phyloP scores from a whole-genome alignment of 1,140 invertebrate genomes.

The Drosophila murphyi region DNA sequence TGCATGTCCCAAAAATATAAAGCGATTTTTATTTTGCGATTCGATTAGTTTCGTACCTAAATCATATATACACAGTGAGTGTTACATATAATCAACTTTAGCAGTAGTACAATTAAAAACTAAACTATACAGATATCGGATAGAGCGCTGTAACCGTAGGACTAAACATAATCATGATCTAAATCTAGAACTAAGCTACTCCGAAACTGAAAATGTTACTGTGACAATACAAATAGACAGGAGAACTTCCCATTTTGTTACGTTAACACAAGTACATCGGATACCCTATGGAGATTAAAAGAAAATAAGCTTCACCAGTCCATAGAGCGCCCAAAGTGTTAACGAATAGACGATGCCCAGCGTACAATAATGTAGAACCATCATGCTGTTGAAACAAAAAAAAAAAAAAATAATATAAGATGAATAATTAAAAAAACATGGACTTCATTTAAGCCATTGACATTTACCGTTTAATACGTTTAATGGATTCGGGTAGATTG shows the following conservation, averaged over 20 bases:
- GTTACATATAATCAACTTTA: conserved; percentile 30
- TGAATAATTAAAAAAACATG: background rate
- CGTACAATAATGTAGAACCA: conserved; percentile 75
- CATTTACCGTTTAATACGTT: conserved; percentile 86
- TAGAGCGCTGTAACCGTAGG: conserved; percentile 45
- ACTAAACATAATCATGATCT: conserved; percentile 36
- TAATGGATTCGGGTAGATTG: conserved; percentile 87
- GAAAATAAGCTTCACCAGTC: conserved; percentile 61
- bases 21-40: conserved; percentile 70
- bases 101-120: conserved; percentile 25
- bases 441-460: background rate
- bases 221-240: conserved; percentile 9
- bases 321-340: conserved; percentile 63
- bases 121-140: conserved; percentile 47
- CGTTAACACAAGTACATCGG: conserved; percentile 19
- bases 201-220: conserved; percentile 36
- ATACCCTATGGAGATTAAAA: conserved; percentile 49
- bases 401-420: background rate
- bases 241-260: conserved; percentile 9
- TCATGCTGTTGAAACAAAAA: conserved; percentile 60
- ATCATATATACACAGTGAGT: conserved; percentile 43
- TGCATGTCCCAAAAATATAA: conserved; percentile 70
- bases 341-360: conserved; percentile 69
- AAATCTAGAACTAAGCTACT: conserved; percentile 52
- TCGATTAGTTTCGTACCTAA: conserved; percentile 63